These are phyloP conservation scores for Etheostoma cragini DNA, from an alignment of 2,113 vertebrate species.

Conservation along the genomic window DNA sequence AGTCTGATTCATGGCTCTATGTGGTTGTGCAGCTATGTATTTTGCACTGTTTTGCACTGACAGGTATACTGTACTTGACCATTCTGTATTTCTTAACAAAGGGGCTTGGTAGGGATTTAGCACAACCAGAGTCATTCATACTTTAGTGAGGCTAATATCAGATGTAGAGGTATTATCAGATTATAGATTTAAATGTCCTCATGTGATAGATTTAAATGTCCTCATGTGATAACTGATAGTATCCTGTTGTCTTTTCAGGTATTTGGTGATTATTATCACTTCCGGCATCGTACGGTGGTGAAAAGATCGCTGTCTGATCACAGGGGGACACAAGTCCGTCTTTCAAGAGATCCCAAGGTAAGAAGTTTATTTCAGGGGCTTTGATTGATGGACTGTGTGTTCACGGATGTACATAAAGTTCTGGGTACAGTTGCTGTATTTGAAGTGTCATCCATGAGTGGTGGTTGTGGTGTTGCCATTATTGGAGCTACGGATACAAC, in stretches of 20 bases:
- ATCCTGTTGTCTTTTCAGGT: slow-evolving; percentile 83
- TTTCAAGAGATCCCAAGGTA: slow-evolving; percentile 91
- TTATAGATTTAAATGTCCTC: neutral
- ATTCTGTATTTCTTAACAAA: neutral
- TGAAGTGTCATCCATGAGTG: neutral
- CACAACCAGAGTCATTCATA: neutral
- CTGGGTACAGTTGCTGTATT: neutral
- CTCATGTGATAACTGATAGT: slow-evolving; percentile 21
- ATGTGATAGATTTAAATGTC: slow-evolving; percentile 16
- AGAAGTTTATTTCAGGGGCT: slow-evolving; percentile 21
- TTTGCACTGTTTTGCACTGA: neutral
- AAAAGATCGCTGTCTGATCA: slow-evolving; percentile 92
- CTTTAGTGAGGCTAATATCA: neutral
- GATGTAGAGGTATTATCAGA: neutral
- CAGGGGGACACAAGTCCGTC: slow-evolving; percentile 85
- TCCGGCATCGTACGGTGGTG: slow-evolving; percentile 88
- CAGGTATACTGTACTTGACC: neutral
- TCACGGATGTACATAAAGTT: neutral
- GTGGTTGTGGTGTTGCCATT: neutral
- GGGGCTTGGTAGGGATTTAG: neutral
- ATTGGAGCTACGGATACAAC: neutral
- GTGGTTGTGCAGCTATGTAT: neutral
- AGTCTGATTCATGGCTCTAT: neutral
- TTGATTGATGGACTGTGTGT: neutral
- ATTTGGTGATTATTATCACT: slow-evolving; percentile 95